These are phyloP conservation scores for Mongoloraphidia duomilia DNA, from an alignment of 2,888 invertebrate genomes.

Conservation along the genomic window DNA sequence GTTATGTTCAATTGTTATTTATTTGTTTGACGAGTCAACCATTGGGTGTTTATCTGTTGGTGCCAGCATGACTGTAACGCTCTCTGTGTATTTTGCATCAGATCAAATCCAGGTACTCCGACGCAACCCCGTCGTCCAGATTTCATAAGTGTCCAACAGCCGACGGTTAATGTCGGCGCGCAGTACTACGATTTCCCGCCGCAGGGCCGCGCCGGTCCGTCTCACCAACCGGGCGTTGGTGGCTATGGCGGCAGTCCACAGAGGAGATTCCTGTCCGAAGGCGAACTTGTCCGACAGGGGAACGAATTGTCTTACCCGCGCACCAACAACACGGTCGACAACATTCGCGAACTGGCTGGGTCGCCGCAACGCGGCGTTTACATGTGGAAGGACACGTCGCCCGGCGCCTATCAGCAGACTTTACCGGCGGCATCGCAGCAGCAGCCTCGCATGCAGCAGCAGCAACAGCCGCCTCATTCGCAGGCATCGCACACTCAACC, in stretches of 20 bases:
- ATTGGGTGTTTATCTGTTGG: no score
- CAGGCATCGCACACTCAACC: constrained; percentile 21
- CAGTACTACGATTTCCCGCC: constrained; percentile 29
- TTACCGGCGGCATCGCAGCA: constrained; percentile 13
- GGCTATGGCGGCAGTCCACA: constrained; percentile 46
- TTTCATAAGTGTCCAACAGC: constrained; percentile 53
- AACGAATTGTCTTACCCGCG: constrained; percentile 48
- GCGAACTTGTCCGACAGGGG: constrained; percentile 60
- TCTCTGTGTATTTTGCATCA: constrained; percentile 30
- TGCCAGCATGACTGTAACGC: no score
- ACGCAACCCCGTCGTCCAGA: constrained; percentile 79
- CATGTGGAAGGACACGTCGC: constrained; percentile 67
- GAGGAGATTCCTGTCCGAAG: constrained; percentile 66
- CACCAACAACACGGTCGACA: constrained; percentile 66
- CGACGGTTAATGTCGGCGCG: constrained; percentile 13
- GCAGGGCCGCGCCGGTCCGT: constrained; percentile 16
- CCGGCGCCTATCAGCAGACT: constrained; percentile 38
- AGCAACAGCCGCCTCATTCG: constrained; percentile 22
- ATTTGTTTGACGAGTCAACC: no score
- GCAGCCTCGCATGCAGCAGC: constrained; percentile 18
- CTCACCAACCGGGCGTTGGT: constrained; percentile 20
- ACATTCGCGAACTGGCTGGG: constrained; percentile 76
- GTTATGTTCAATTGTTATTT: no score
- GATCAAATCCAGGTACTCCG: constrained; percentile 86
- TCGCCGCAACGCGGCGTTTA: constrained; percentile 72